Percentiles rank a stretch among this genome's conserved stretches.
phyloP scores from a whole-genome alignment of 2,797 vertebrate species.

The Iguana delicatissima region DNA sequence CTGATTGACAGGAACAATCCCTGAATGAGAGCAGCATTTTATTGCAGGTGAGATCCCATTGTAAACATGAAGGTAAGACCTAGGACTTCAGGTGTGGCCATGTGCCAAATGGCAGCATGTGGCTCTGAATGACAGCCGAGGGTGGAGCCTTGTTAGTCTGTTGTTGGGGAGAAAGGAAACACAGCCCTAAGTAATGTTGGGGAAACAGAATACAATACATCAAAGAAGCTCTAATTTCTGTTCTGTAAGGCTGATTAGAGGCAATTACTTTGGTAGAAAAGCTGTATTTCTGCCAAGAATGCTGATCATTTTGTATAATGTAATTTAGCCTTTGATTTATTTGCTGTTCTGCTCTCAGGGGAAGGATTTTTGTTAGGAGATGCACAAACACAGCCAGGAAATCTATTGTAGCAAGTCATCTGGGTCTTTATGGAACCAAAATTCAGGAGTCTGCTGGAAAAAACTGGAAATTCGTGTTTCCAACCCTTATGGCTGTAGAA shows the following conservation, averaged over 20 bases:
- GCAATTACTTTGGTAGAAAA: constrained; percentile 14
- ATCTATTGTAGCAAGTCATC: neutral
- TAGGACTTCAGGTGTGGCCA: neutral
- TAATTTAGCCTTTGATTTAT: neutral
- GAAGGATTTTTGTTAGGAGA: neutral
- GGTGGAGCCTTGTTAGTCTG: neutral
- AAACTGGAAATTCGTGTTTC: neutral
- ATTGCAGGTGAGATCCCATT: neutral
- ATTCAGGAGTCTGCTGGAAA: neutral
- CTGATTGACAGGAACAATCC: neutral
- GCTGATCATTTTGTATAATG: constrained; percentile 17
- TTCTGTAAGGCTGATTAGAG: constrained; percentile 23
- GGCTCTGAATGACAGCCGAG: neutral
- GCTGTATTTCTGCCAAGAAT: constrained; percentile 1
- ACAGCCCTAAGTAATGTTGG: neutral
- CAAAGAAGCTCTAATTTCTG: constrained; percentile 12
- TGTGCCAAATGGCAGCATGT: neutral
- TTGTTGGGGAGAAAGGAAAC: neutral
- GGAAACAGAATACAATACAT: constrained; percentile 33
- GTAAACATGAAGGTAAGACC: neutral
- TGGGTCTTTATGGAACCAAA: neutral
- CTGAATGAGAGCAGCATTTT: neutral
- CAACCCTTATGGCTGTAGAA: neutral
- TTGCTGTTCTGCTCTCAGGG: constrained; percentile 21
- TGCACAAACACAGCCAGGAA: neutral